Conservation (phyloP, 2,113 vertebrate species). For the Mustela nigripes region DNA sequence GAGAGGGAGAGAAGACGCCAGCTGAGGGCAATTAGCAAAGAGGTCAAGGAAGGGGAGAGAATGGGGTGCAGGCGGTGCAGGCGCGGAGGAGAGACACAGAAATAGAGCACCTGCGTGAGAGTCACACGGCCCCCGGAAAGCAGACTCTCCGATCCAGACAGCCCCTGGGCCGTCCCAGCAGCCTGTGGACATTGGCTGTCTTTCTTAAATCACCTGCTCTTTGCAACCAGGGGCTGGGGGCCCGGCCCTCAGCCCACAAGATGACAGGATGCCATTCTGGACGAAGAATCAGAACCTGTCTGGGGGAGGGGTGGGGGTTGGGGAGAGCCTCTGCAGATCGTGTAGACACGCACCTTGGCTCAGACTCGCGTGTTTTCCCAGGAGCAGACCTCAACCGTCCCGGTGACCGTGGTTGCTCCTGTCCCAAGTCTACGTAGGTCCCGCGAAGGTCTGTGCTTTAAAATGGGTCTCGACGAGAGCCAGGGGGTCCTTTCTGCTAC, state of each 20-base stretch:
- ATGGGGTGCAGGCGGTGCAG: neutral
- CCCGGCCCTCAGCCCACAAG: neutral
- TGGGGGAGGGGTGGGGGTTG: accelerated
- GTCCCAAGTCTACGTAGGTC: neutral
- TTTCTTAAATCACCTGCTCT: neutral
- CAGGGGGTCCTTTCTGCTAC: neutral
- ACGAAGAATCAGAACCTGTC: neutral
- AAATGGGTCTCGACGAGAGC: neutral
- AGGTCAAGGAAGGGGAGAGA: conserved; percentile 62
- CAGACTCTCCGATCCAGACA: neutral
- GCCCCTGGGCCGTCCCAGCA: neutral
- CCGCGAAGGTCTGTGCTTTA: neutral
- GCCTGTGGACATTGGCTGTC: neutral
- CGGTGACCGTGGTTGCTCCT: neutral
- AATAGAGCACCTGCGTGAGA: neutral
- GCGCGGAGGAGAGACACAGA: neutral
- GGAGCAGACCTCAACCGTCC: neutral
- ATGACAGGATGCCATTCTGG: neutral
- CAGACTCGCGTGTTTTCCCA: neutral
- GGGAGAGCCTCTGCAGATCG: neutral
- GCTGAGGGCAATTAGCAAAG: conserved; percentile 49
- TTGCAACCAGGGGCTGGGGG: neutral
- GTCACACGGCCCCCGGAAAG: neutral
- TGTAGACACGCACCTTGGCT: neutral
- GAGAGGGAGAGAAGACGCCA: neutral